phyloP scores from a whole-genome alignment of 2,113 vertebrate species.

The Tretioscincus oriximinensis region DNA sequence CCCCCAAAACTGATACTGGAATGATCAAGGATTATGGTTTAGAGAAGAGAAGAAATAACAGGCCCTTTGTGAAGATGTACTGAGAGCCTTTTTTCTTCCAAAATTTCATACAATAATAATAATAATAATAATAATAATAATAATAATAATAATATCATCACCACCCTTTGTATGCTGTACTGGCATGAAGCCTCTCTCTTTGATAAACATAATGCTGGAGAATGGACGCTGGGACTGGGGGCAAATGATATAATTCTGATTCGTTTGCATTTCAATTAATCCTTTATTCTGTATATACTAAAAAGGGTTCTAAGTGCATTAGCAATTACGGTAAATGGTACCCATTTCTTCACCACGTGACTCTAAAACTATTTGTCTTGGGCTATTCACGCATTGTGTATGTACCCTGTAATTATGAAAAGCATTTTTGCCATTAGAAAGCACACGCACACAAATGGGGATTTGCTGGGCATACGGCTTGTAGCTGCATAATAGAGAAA shows the following conservation, averaged over 20 bases:
- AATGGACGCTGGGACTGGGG: neutral
- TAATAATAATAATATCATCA: slow-evolving; percentile 16
- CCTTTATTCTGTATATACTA: slow-evolving; percentile 17
- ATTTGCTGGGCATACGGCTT: slow-evolving; percentile 18
- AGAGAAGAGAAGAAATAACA: neutral
- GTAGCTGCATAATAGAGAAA: slow-evolving; percentile 24
- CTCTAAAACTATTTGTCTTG: neutral
- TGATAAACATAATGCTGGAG: slow-evolving; percentile 3
- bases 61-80: neutral
- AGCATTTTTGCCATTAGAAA: slow-evolving; percentile 28
- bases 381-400: slow-evolving; percentile 13
- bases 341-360: slow-evolving; percentile 1
- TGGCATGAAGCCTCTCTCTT: slow-evolving; percentile 17
- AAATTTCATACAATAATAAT: neutral
- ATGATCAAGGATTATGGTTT: neutral
- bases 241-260: slow-evolving; percentile 19
- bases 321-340: neutral
- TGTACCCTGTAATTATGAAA: slow-evolving; percentile 37
- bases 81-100: neutral
- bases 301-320: neutral
- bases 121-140: slow-evolving; percentile 11
- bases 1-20: slow-evolving; percentile 18
- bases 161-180: neutral
- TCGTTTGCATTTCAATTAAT: neutral
- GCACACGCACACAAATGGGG: slow-evolving; percentile 22